Evolutionary conservation across 2,888 invertebrate species (phyloP), one percentile per base, ranked within the genome.

Genomic region (Zootermopsis nevadensis): DNA sequence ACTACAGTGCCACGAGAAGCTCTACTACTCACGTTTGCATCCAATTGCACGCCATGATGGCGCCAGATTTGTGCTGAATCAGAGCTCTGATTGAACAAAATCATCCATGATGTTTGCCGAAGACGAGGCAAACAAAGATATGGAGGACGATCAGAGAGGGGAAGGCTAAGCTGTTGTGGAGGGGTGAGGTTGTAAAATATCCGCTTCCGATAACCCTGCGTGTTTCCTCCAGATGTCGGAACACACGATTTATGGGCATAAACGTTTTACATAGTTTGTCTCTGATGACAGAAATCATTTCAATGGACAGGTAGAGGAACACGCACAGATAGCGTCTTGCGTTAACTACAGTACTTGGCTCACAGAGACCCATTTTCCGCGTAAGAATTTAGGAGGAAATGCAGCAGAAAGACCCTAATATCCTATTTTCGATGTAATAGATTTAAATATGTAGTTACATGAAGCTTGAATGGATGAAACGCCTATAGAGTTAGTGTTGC

Each of bases 1-100:
- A 82, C 67, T 66, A 77, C 19, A 15, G 3, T 15, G 19, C 48
- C 48, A 19, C 48, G 48, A 77, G 15, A 31, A 33, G 30, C 27
- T 10, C 12, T 31, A 30, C 35, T 31, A 30, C 35, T 22, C 67
- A 69, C 27, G 67, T 69, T 69, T 69, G 67, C 67, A 69, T 69
- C 31, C 66, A 66, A 66, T 27, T 66, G 66, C 2, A 82, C 48
- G 81, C 72, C n/a, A 38, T 38, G 60, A 77, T 77, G 82, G 76
- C 66, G 66, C 69, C 42, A 48, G 66, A 38, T 77, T 82, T 82
- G 42, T 82, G 82, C 77, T 77, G 82, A 82, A 24, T 82, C 82
- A 82, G 82, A 27, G 66, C 55, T 48, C 67, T 82, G 82, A 82
- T 82, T 82, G 82, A 79, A 77, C 82, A 77, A 67, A 67, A 77